Evolutionary conservation across 2,888 invertebrate species (phyloP), one percentile per base, ranked within the genome.

Genomic region (Clitarchus hookeri): DNA sequence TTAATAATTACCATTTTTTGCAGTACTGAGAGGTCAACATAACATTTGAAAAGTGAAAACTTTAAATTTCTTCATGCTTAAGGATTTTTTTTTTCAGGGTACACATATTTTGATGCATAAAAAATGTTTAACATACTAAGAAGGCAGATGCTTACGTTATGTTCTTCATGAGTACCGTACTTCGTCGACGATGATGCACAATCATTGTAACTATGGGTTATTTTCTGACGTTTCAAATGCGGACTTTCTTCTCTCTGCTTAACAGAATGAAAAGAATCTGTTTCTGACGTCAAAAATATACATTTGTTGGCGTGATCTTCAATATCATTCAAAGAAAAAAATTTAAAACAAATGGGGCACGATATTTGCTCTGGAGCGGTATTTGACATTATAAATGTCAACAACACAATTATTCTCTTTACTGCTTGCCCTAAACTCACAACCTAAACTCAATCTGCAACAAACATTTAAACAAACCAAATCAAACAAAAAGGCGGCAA

Each of bases 231-330:
- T 86, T 85, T 84, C 27, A 27, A 6, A 23, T 80, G 54, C 26
- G 86, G 86, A 26, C 85, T 87, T 19, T n/a, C 77, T 77, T 86
- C 83, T 27, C 84, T 85, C 83, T 86, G 88, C 12, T 86, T 87
- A 12, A 80, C 53, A 12, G 85, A 78, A n/a, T 78, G 84, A 83
- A 83, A 77, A 25, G 79, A 78, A 77, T 85, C 85, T n/a, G 80
- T 86, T 19, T 83, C 85, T 4, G 89, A 89, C 89, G 94, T 95
- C 54, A 96, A 91, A 91, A 96, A 96, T 89, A 96, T 92, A 91
- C 96, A 96, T 90, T 93, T 95, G 89, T 95, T 94, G 0, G 93
- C 95, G 90, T 96, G 96, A 88, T 92, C 91, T 91, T 95, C 94
- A 86, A 96, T 94, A 53, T 92, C 89, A 26, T 90, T 89, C 84